Evolutionary conservation across 1,140 invertebrate species (phyloP).

Genomic region (Pygmarrhopalites habei): DNA sequence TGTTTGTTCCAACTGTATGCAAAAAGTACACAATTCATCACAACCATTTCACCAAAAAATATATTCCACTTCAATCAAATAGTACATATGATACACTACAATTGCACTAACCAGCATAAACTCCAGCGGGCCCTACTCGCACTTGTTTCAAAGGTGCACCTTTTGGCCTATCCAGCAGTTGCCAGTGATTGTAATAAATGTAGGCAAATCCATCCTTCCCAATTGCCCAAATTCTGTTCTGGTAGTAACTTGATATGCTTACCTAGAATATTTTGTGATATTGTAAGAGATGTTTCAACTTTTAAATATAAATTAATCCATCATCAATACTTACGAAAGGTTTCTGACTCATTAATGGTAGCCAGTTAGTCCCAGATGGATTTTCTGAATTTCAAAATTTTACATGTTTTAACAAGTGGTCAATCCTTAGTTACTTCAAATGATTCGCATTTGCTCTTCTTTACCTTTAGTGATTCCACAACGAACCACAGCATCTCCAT

Average conservation of each 20-base stretch:
- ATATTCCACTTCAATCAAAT: too few species aligned
- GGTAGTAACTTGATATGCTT: conserved; percentile 51
- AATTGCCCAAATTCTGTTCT: conserved; percentile 71
- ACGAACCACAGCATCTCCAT: conserved; percentile 72
- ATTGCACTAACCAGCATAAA: too few species aligned
- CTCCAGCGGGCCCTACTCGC: conserved; percentile 28
- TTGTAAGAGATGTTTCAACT: conserved; percentile 7
- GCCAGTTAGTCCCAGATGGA: conserved; percentile 66
- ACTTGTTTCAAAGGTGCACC: conserved; percentile 40
- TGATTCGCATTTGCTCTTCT: too few species aligned
- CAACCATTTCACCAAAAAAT: too few species aligned
- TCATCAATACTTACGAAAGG: conserved; percentile 56
- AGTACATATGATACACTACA: too few species aligned
- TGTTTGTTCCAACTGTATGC: conserved; percentile 33
- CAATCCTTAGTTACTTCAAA: conserved; percentile 77
- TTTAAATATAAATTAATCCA: conserved; percentile 1
- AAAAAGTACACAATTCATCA: too few species aligned
- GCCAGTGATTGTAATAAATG: conserved; percentile 42
- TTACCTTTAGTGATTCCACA: conserved; percentile 65
- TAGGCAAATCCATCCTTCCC: conserved; percentile 76
- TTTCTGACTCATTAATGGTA: conserved; percentile 69
- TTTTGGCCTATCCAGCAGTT: conserved; percentile 41
- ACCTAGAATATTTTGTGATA: conserved; percentile 30
- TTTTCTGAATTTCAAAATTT: conserved; percentile 56
- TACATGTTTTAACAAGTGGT: conserved; percentile 68